phyloP scores from a whole-genome alignment of 2,888 invertebrate species.

The Amphipyra tragopoginis region DNA sequence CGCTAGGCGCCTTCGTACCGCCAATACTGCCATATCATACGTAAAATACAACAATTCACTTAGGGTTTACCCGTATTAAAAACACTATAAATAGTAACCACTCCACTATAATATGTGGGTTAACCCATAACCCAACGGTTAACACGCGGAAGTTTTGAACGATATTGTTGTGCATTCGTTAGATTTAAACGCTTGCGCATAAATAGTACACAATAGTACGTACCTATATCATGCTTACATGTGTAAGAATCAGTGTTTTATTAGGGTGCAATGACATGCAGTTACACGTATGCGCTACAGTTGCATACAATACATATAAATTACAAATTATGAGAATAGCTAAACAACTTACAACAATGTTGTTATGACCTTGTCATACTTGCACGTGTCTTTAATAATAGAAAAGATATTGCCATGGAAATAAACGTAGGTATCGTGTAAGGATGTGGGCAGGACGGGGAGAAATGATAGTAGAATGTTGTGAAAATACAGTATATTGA shows the following conservation, averaged over 20 bases:
- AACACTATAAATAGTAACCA: slow-evolving; percentile 12
- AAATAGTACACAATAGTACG: slow-evolving; percentile 5
- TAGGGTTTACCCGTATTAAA: slow-evolving; percentile 21
- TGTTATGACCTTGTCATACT: slow-evolving; percentile 32
- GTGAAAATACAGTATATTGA: not conserved
- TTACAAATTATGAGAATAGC: slow-evolving; percentile 37
- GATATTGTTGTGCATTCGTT: slow-evolving; percentile 29
- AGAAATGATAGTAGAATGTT: no score
- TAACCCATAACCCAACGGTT: slow-evolving; percentile 10
- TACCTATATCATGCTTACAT: slow-evolving; percentile 21
- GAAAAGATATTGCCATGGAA: slow-evolving; percentile 41
- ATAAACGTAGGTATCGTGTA: slow-evolving; percentile 3
- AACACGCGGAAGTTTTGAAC: slow-evolving; percentile 32
- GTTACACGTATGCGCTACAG: slow-evolving; percentile 27
- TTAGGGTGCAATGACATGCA: slow-evolving; percentile 46
- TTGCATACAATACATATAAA: slow-evolving; percentile 45
- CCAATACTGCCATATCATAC: slow-evolving; percentile 44
- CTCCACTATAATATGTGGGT: slow-evolving; percentile 16
- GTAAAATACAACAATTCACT: slow-evolving; percentile 24
- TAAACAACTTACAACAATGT: slow-evolving; percentile 45
- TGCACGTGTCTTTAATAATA: slow-evolving; percentile 53
- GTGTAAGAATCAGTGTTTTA: slow-evolving; percentile 47
- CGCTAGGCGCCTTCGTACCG: slow-evolving; percentile 69
- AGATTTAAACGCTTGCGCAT: slow-evolving; percentile 17
- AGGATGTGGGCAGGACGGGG: not conserved